These are phyloP conservation scores for Diarsia dahlii DNA, from an alignment of 2,888 invertebrate species.

Conservation along the genomic window DNA sequence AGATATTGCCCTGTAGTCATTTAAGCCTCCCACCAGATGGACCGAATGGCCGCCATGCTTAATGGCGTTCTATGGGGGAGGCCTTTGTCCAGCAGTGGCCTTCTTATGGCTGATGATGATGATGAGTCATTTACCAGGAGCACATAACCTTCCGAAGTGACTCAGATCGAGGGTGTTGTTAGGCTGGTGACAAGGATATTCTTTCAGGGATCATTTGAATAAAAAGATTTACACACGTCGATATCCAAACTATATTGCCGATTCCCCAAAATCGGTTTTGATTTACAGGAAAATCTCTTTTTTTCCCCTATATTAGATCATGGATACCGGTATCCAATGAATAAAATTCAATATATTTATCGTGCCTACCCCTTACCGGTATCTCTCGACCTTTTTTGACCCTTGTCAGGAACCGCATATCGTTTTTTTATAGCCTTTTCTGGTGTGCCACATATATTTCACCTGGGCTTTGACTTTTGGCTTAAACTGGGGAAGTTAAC, in stretches of 20 bases:
- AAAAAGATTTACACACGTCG: neutral
- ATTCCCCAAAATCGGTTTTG: neutral
- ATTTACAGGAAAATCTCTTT: neutral
- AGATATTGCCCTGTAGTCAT: neutral
- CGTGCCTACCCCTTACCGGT: constrained; percentile 9
- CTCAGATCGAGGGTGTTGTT: neutral
- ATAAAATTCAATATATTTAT: constrained; percentile 46
- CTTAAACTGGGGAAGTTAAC: constrained; percentile 43
- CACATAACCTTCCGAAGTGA: neutral
- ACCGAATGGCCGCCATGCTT: no score
- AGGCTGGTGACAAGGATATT: neutral
- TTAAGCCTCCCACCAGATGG: neutral
- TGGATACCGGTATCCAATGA: constrained; percentile 25
- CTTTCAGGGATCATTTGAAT: neutral
- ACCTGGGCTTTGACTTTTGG: constrained; percentile 43
- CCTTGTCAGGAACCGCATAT: constrained; percentile 48
- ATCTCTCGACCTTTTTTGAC: constrained; percentile 50
- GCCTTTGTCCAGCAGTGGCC: no score
- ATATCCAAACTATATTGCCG: neutral
- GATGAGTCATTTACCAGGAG: no score
- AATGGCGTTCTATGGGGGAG: no score
- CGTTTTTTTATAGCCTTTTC: constrained; percentile 41
- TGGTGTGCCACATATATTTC: constrained; percentile 36
- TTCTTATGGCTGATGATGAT: no score
- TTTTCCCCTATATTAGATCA: constrained; percentile 9